These are phyloP conservation scores for Saguinus midas DNA, from an alignment of 2,113 vertebrate genomes.

Conservation along the genomic window DNA sequence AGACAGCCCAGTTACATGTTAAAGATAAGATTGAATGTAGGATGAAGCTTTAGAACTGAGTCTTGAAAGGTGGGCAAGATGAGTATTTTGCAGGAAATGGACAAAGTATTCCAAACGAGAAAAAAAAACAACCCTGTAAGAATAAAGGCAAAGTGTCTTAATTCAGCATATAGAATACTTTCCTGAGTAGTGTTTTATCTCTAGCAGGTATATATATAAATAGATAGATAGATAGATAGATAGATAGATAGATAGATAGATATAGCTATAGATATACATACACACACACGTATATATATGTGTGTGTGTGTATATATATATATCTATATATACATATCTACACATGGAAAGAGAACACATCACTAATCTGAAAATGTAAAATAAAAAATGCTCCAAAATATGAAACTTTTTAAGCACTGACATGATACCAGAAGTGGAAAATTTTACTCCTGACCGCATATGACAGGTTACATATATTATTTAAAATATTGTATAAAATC, in stretches of 20 bases:
- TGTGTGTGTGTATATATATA: too few species aligned
- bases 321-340: too few species aligned
- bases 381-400: not conserved
- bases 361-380: not conserved
- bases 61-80: not conserved
- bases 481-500: not conserved
- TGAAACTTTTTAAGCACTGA: not conserved
- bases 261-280: too few species aligned
- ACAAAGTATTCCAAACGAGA: not conserved
- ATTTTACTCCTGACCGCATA: not conserved
- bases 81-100: not conserved
- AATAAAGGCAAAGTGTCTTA: not conserved
- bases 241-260: too few species aligned
- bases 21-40: not conserved
- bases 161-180: not conserved
- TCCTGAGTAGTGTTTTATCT: not conserved
- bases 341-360: not conserved
- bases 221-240: too few species aligned
- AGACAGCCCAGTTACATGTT: not conserved
- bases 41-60: slow-evolving; percentile 2
- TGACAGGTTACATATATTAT: not conserved
- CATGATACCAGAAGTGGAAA: not conserved
- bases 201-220: too few species aligned
- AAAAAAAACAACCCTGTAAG: not conserved
- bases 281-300: too few species aligned